Percentiles rank a stretch among this genome's conserved stretches.
Conservation (phyloP, 2,888 invertebrate species). For the Papilio demoleus region DNA sequence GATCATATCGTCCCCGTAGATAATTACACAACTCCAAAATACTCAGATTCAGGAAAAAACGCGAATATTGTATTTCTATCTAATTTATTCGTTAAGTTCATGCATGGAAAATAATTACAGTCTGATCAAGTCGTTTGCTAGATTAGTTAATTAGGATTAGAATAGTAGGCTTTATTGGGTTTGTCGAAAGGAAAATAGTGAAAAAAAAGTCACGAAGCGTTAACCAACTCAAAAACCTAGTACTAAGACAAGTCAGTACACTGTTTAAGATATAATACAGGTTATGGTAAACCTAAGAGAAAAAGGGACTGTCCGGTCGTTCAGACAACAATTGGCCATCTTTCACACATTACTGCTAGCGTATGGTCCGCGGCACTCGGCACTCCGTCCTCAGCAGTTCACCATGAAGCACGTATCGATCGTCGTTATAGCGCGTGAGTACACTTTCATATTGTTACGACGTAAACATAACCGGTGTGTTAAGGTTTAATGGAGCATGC, state of each 20-base stretch:
- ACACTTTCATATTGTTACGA: constrained; percentile 53
- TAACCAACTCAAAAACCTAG: background rate
- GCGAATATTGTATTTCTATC: no score
- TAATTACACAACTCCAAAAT: no score
- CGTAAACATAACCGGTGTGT: constrained; percentile 36
- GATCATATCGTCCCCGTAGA: no score
- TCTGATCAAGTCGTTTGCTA: no score
- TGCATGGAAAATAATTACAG: no score
- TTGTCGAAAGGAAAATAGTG: no score
- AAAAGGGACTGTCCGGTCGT: constrained; percentile 41
- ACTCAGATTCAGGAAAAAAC: no score
- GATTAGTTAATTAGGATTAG: no score
- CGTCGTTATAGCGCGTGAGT: constrained; percentile 77
- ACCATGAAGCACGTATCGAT: constrained; percentile 67
- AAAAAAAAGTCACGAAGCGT: no score
- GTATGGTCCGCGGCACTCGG: constrained; percentile 39
- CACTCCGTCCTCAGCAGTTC: constrained; percentile 55
- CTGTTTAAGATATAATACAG: background rate
- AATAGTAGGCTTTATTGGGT: no score
- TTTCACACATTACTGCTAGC: constrained; percentile 32
- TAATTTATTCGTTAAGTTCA: no score
- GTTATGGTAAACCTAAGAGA: constrained; percentile 5
- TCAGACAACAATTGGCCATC: constrained; percentile 34
- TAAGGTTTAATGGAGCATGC: constrained; percentile 28
- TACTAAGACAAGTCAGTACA: background rate